phyloP scores from a whole-genome alignment of 2,113 vertebrate species.

The Hypomesus transpacificus region DNA sequence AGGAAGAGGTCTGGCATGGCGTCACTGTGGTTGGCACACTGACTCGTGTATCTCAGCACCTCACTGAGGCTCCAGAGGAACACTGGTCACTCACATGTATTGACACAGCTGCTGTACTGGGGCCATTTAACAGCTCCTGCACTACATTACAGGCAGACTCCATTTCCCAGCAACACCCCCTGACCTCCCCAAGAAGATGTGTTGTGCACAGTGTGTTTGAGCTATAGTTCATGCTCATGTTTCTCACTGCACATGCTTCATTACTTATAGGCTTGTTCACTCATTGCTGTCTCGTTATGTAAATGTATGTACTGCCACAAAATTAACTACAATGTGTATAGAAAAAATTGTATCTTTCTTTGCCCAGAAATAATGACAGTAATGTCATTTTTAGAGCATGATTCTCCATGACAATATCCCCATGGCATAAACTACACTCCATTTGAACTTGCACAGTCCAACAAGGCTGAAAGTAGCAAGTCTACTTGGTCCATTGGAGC shows the following conservation, averaged over 20 bases:
- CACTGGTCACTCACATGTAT: slow-evolving; percentile 33
- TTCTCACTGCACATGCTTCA: background rate
- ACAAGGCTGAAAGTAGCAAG: background rate
- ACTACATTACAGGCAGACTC: slow-evolving; percentile 40
- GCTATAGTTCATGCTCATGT: background rate
- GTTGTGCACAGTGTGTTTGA: background rate
- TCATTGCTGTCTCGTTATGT: background rate
- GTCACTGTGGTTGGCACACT: slow-evolving; percentile 49
- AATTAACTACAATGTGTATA: no score
- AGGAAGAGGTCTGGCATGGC: slow-evolving; percentile 55
- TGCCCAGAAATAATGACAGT: no score
- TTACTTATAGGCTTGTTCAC: background rate
- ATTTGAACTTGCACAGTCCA: slow-evolving; percentile 23
- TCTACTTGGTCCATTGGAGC: slow-evolving; percentile 25
- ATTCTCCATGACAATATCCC: background rate
- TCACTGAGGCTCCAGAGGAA: slow-evolving; percentile 44
- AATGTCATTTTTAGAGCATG: background rate
- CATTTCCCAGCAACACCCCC: slow-evolving; percentile 46
- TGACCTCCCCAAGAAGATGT: background rate
- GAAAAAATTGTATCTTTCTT: no score
- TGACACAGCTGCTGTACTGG: slow-evolving; percentile 42
- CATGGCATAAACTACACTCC: slow-evolving; percentile 10
- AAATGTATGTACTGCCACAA: no score
- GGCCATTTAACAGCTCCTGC: slow-evolving; percentile 49
- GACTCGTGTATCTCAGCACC: slow-evolving; percentile 42